Evolutionary conservation across 1,140 invertebrate species (phyloP), one percentile per base, ranked within the genome.

Genomic region (Forficula auricularia): DNA sequence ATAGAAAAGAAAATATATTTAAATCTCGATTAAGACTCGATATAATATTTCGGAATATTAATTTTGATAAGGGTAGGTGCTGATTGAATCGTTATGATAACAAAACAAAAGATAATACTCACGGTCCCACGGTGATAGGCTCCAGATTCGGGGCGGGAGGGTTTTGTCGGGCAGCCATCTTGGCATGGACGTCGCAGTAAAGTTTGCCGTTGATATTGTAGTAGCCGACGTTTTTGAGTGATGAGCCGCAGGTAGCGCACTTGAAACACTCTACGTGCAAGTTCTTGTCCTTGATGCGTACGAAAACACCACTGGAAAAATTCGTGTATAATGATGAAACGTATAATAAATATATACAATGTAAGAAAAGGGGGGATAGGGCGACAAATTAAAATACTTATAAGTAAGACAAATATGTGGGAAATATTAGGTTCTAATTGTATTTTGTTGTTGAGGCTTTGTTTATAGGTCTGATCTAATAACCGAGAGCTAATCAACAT

Each of bases 251-350:
- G 32, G 88, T 92, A 35, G 85, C 76, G 62, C 91, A 97, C 62
- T 90, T 91, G 72, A 97, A 95, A 63, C 91, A 97, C 56, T 94
- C 89, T 38, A 92, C 86, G 66, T 96, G 90, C 43, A 95, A 66
- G 57, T 89, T 90, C 63, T 90, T 91, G 51, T 92, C 89, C 72
- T 91, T 91, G 62, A 94, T 91, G 55, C 86, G 77, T 32, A 91
- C 88, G 68, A 92, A 95, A 30, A 95, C 89, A 41, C 90, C 91
- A 50, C 89, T 94, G 61, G 45, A 65, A 63, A 48, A 47, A 20
- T n/a, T n/a, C n/a, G n/a, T n/a, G n/a, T n/a, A n/a, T n/a, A n/a
- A n/a, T n/a, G 34, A 46, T 20, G 20, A 39, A 34, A 36, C 15
- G 42, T 40, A 40, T 34, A n/a, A 39, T 30, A n/a, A n/a, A n/a